These are phyloP conservation scores for Rotaria magnacalcarata DNA, from an alignment of 2,888 invertebrate genomes.

Conservation along the genomic window DNA sequence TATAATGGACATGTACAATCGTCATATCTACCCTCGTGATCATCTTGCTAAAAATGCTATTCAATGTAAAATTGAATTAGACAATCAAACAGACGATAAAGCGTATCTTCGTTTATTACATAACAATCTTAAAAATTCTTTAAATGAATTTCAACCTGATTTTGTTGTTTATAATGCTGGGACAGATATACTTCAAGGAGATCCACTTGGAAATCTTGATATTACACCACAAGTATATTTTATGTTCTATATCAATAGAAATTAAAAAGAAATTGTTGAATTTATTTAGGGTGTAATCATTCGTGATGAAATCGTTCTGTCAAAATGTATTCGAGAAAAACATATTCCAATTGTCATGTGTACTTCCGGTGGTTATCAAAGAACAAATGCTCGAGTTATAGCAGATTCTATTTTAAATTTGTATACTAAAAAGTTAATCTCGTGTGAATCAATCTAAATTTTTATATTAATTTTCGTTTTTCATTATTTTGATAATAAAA, in stretches of 20 bases:
- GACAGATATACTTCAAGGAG: slow-evolving; percentile 75
- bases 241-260: background rate
- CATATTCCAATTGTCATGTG: slow-evolving; percentile 77
- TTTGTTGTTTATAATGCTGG: slow-evolving; percentile 87
- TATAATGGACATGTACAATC: slow-evolving; percentile 81
- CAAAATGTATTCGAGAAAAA: slow-evolving; percentile 63
- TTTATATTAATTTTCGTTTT: no score
- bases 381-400: slow-evolving; percentile 73
- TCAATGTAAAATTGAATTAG: slow-evolving; percentile 68
- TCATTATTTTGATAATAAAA: no score
- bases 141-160: slow-evolving; percentile 70
- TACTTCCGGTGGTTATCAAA: slow-evolving; percentile 79
- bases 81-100: slow-evolving; percentile 66
- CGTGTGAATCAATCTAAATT: background rate
- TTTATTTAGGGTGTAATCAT: slow-evolving; percentile 71
- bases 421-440: slow-evolving; percentile 51
- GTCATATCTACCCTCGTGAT: slow-evolving; percentile 75
- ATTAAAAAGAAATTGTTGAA: background rate
- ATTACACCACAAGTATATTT: slow-evolving; percentile 66
- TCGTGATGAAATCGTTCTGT: slow-evolving; percentile 77
- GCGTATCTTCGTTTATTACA: slow-evolving; percentile 69
- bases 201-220: slow-evolving; percentile 71
- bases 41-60: slow-evolving; percentile 71
- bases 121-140: slow-evolving; percentile 69
- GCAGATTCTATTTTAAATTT: slow-evolving; percentile 79